phyloP scores from a whole-genome alignment of 2,888 invertebrate species.

The Xanthia icteritia region DNA sequence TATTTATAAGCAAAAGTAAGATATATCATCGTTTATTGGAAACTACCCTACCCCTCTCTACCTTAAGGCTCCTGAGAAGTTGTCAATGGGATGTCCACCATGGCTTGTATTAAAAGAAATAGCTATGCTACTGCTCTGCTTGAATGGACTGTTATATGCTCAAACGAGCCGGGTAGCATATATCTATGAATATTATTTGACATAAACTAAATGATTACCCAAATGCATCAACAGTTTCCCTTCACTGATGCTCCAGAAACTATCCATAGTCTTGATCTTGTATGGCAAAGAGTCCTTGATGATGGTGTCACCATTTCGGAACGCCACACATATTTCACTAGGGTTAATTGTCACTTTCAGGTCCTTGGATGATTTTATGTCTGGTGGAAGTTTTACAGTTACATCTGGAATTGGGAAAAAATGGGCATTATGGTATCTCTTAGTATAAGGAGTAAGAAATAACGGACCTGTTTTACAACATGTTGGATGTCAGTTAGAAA shows the following conservation, averaged over 20 bases:
- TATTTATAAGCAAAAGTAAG: neutral
- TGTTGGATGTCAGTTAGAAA: neutral
- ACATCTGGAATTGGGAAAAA: slow-evolving; percentile 87
- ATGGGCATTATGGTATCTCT: neutral
- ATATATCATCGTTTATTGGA: neutral
- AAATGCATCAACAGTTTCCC: slow-evolving; percentile 91
- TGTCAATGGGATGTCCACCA: neutral
- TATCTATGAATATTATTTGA: neutral
- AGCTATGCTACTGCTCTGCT: neutral
- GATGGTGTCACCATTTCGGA: slow-evolving; percentile 84
- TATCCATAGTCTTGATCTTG: slow-evolving; percentile 93
- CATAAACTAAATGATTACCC: slow-evolving; percentile 70
- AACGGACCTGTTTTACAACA: neutral
- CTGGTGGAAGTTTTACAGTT: slow-evolving; percentile 90
- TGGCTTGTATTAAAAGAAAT: neutral
- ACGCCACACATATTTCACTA: slow-evolving; percentile 77
- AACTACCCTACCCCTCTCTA: neutral
- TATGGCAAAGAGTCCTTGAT: slow-evolving; percentile 92
- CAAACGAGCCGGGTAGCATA: neutral
- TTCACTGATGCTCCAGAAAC: slow-evolving; percentile 94
- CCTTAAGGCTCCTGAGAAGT: neutral
- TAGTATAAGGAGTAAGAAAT: neutral
- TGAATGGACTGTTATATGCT: neutral
- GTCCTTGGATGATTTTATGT: slow-evolving; percentile 92
- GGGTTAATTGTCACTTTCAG: slow-evolving; percentile 91